Base-by-base conservation (phyloP, 2,888 invertebrate species). In the Nasonovia ribisnigri region DNA sequence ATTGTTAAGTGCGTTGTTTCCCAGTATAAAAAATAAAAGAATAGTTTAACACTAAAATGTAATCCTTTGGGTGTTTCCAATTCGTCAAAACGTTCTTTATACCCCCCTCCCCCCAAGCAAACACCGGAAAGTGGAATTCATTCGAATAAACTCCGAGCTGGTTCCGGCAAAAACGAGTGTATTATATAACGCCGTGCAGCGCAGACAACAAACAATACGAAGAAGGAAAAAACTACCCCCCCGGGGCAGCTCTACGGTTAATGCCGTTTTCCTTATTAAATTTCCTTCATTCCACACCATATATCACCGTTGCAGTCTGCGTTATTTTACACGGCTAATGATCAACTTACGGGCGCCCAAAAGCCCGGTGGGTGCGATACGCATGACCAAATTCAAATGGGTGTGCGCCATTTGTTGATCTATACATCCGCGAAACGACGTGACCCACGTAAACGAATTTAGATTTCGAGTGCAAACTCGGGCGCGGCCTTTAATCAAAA, bases 181-280 rank as follows among this genome's bases (percentile, higher is more conserved):
- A 36, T 77, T n/a, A n/a, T 77, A 89, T 77, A 89, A 89, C 26
- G 46, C 29, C 8, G 42, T 29, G 20, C 6, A 2, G 20, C 6
- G 42, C 42, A 89, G 89, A 46, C 43, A 24, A 60, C 51, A n/a
- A 26, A 48, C 54, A 42, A 43, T 57, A 57, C 29, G 10, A 20
- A 3, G 46, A n/a, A n/a, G 43, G 43, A 89, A 60, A 42, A 57
- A 89, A 89, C 43, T 36, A 51, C n/a, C n/a, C 11, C 36, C 77
- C 26, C 24, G 24, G 51, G 48, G 36, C 77, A 90, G n/a, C 89
- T 77, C 36, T 20, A 90, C 60, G 8, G 77, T 77, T 77, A 77
- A 77, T 48, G 67, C 67, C 42, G 13, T 36, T 90, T 90, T 90
- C 48, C 48, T 77, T 90, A 90, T 90, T 90, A 77, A 67, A 46